Conservation (phyloP, 2,797 vertebrate genomes). For the Ibycter americanus region DNA sequence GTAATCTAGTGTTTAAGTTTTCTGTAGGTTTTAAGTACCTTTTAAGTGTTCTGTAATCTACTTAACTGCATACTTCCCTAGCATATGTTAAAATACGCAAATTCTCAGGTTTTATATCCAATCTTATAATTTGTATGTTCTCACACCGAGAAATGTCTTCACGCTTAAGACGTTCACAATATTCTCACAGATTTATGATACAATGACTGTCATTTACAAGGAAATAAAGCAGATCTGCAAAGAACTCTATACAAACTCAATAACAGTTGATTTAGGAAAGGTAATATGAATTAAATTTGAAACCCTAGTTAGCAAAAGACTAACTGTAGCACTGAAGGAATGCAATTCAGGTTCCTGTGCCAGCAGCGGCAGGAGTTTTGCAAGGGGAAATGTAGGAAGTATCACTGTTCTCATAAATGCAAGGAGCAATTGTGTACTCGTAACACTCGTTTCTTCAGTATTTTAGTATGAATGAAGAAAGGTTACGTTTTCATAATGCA, state of each 20-base stretch:
- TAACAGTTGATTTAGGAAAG: constrained; percentile 19
- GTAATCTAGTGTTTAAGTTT: not conserved
- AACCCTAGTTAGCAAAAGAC: constrained; percentile 11
- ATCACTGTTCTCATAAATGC: not conserved
- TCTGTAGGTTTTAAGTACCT: not conserved
- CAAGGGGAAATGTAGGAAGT: not conserved
- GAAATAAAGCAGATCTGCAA: constrained; percentile 34
- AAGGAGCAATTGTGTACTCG: not conserved
- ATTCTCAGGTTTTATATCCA: not conserved
- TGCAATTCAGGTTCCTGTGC: not conserved
- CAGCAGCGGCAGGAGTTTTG: not conserved
- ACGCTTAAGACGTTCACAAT: not conserved
- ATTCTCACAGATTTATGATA: constrained; percentile 39
- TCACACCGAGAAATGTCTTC: not conserved
- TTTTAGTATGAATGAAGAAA: constrained; percentile 53
- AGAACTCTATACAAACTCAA: constrained; percentile 7
- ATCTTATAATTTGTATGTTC: not conserved
- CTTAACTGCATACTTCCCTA: not conserved
- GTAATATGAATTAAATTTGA: constrained; percentile 35
- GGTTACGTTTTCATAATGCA: constrained; percentile 50
- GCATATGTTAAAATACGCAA: not conserved
- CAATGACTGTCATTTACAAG: constrained; percentile 30
- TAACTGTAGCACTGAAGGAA: constrained; percentile 12
- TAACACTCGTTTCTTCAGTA: not conserved
- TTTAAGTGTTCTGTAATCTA: not conserved